These are phyloP conservation scores for Myopa tessellatipennis DNA, from an alignment of 2,888 invertebrate species.

Conservation along the genomic window DNA sequence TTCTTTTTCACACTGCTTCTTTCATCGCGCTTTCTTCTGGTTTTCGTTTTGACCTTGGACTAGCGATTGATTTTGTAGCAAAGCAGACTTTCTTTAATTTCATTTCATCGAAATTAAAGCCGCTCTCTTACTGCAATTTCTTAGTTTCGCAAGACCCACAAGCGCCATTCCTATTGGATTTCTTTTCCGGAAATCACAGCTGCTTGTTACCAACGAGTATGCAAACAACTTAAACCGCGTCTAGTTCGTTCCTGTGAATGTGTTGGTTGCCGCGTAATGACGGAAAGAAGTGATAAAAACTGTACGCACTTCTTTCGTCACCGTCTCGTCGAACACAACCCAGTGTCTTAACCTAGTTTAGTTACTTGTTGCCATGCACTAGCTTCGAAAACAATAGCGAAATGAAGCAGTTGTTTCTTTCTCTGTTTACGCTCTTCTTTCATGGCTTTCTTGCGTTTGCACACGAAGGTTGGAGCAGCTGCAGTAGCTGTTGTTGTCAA, in stretches of 20 bases:
- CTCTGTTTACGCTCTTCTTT: not conserved
- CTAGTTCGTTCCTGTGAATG: too few species aligned
- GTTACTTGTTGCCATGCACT: not conserved
- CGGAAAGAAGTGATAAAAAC: not conserved
- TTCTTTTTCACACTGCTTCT: not conserved
- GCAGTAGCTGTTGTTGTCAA: not conserved
- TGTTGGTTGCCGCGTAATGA: too few species aligned
- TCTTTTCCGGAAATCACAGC: too few species aligned
- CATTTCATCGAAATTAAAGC: not conserved
- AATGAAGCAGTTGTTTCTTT: not conserved
- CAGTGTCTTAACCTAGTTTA: slow-evolving; percentile 1
- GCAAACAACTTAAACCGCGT: too few species aligned
- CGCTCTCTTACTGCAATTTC: not conserved
- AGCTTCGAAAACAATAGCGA: too few species aligned
- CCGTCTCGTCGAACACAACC: not conserved
- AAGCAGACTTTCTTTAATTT: not conserved
- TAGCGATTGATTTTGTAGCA: not conserved
- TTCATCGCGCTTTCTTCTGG: not conserved
- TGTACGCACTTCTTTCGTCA: not conserved
- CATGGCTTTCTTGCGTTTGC: too few species aligned
- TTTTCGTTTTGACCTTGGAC: not conserved
- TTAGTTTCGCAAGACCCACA: too few species aligned
- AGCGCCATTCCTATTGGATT: too few species aligned
- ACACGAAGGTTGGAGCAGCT: not conserved
- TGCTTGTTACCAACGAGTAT: too few species aligned